phyloP scores from a whole-genome alignment of 2,797 vertebrate species.

The Borostomias antarcticus region DNA sequence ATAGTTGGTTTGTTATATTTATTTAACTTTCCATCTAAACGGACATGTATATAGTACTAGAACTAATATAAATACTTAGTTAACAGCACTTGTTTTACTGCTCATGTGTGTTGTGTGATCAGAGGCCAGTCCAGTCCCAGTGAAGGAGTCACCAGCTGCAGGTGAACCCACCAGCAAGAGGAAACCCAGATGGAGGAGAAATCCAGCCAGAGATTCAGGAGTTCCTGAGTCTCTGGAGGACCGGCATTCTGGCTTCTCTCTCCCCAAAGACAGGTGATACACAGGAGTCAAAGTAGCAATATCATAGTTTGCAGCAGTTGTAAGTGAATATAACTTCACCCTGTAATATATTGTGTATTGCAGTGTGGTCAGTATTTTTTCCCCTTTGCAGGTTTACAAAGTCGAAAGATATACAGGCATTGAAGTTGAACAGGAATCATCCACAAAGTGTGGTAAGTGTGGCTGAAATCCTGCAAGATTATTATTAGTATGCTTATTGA shows the following conservation, averaged over 20 bases:
- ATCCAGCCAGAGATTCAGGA: slow-evolving; percentile 64
- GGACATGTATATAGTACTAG: no score
- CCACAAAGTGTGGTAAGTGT: slow-evolving; percentile 52
- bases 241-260: slow-evolving; percentile 59
- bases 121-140: slow-evolving; percentile 32
- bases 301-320: neutral
- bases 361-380: neutral
- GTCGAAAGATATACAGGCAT: slow-evolving; percentile 42
- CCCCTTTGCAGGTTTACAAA: slow-evolving; percentile 54
- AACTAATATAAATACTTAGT: no score
- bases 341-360: no score
- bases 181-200: slow-evolving; percentile 50
- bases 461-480: neutral
- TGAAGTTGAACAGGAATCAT: slow-evolving; percentile 49
- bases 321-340: neutral
- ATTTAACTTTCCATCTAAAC: neutral
- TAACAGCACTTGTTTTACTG: neutral
- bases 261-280: slow-evolving; percentile 69
- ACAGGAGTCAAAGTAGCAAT: neutral
- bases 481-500: neutral
- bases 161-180: slow-evolving; percentile 38
- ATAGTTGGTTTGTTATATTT: neutral
- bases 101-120: slow-evolving; percentile 1
- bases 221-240: slow-evolving; percentile 66
- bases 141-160: slow-evolving; percentile 31